Conservation (phyloP, 2,888 invertebrate genomes). For the Cephus sareptanus region DNA sequence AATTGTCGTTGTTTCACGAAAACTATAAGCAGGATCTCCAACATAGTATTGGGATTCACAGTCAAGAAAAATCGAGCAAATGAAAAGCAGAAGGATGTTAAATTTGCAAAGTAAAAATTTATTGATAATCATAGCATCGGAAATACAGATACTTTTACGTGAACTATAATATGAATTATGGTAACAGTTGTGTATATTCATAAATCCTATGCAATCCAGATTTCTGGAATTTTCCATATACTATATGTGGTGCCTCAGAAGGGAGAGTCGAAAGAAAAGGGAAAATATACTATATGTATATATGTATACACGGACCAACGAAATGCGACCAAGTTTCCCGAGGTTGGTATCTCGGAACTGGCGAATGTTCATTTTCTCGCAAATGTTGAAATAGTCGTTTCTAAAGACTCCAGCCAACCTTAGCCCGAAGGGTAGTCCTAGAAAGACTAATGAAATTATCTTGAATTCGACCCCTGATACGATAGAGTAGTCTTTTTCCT, state of each 20-base stretch:
- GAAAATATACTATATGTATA: too few relatives aligned
- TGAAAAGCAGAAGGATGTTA: background rate
- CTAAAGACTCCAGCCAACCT: background rate
- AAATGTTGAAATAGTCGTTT: background rate
- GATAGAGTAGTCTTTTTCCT: background rate
- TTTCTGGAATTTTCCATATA: too few relatives aligned
- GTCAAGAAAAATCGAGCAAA: background rate
- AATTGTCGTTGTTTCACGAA: background rate
- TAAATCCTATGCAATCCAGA: too few relatives aligned
- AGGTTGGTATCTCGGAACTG: background rate
- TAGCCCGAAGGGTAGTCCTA: background rate
- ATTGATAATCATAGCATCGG: background rate
- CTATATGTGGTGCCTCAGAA: too few relatives aligned
- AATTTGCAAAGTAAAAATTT: background rate
- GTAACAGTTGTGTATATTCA: too few relatives aligned
- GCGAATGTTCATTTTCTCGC: background rate
- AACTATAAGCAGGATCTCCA: background rate
- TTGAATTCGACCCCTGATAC: background rate
- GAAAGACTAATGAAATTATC: background rate
- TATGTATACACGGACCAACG: background rate
- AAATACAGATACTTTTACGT: background rate
- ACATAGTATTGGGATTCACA: too few relatives aligned
- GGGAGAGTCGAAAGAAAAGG: too few relatives aligned
- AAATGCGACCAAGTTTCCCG: background rate
- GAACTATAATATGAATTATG: too few relatives aligned